Conservation (phyloP, 2,113 vertebrate genomes). For the Bothrops jararaca region DNA sequence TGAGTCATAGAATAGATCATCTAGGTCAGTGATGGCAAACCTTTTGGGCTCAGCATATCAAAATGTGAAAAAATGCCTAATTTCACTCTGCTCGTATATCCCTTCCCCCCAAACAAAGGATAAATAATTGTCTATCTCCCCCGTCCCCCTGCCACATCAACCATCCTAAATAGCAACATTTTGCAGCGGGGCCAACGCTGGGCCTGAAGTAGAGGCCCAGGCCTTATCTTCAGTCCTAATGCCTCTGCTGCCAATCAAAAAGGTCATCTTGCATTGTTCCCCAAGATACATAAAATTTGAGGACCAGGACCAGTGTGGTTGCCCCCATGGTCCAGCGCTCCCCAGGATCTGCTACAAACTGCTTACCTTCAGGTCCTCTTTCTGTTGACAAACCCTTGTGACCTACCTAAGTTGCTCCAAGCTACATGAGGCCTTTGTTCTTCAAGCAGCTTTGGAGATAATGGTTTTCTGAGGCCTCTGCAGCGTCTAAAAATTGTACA, state of each 20-base stretch:
- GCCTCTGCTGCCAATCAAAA: background rate
- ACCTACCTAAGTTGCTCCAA: background rate
- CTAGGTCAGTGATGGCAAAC: background rate
- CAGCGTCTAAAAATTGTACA: background rate
- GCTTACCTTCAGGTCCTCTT: background rate
- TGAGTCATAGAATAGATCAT: background rate
- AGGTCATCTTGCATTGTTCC: background rate
- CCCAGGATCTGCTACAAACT: background rate
- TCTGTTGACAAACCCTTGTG: background rate
- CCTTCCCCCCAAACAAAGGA: background rate
- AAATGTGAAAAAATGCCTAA: background rate
- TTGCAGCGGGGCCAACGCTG: background rate
- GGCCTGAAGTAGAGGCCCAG: background rate
- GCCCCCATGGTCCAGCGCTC: accelerated
- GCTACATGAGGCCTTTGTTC: background rate
- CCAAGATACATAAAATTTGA: background rate
- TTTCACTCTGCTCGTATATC: background rate
- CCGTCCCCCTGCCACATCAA: background rate
- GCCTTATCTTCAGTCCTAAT: background rate
- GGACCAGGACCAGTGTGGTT: background rate
- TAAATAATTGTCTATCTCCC: background rate
- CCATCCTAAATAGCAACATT: background rate
- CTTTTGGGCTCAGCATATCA: background rate
- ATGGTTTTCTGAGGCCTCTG: background rate
- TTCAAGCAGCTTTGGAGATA: background rate